A percentile compares a stretch with the other conserved stretches of the same genome.
Evolutionary conservation across 1,140 invertebrate species (phyloP).

Genomic region (Halictus rubicundus): DNA sequence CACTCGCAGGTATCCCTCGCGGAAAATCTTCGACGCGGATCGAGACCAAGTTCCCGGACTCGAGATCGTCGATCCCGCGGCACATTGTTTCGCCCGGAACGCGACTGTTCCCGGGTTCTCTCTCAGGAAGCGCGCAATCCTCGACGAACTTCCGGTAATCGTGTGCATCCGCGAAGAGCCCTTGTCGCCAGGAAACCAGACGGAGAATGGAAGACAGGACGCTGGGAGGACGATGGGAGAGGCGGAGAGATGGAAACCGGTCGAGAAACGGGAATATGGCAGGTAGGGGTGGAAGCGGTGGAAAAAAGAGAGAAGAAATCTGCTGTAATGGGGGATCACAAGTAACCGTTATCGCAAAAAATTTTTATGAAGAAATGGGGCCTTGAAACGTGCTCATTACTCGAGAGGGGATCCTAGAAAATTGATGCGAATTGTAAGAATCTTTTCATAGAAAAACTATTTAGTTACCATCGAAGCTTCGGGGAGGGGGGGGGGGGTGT

Average conservation of each 20-base stretch:
- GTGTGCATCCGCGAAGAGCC: conserved; percentile 60
- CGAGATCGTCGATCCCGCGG: conserved; percentile 57
- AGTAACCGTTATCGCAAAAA: too few species aligned
- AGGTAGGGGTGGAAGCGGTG: neutral
- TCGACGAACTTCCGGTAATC: conserved; percentile 60
- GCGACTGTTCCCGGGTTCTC: conserved; percentile 55
- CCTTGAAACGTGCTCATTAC: too few species aligned
- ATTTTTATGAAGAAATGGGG: too few species aligned
- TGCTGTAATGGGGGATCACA: too few species aligned
- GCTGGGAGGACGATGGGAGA: conserved; percentile 6
- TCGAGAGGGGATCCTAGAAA: too few species aligned
- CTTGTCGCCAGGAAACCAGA: conserved; percentile 44
- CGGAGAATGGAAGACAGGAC: conserved; percentile 34
- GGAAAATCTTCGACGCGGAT: neutral
- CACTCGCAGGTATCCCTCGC: neutral
- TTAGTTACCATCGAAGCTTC: too few species aligned
- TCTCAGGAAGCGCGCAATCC: conserved; percentile 63
- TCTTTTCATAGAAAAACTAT: too few species aligned
- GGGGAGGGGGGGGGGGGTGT: too few species aligned
- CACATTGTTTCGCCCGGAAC: conserved; percentile 62
- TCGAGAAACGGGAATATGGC: neutral
- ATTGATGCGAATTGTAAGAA: too few species aligned
- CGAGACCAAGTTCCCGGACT: neutral
- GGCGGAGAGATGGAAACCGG: neutral
- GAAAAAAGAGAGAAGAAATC: neutral